Percentiles rank a stretch among this genome's conserved stretches.
Evolutionary conservation across 2,113 vertebrate genomes (phyloP).

Genomic region (Steatornis caripensis): DNA sequence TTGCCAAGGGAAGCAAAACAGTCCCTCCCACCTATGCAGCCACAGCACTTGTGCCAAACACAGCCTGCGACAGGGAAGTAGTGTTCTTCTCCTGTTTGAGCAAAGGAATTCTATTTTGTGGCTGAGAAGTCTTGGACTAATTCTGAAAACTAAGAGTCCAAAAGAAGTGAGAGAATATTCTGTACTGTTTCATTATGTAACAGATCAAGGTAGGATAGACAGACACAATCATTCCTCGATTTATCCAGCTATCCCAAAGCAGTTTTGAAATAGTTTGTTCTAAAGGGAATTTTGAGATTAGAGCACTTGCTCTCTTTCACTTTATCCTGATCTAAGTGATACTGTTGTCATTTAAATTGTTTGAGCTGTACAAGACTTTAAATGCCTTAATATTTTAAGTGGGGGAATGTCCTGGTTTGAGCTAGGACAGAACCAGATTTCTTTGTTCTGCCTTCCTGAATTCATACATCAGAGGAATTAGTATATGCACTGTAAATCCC

Average conservation of each 20-base stretch:
- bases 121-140: not conserved
- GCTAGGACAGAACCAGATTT: too few relatives aligned
- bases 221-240: not conserved
- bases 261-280: not conserved
- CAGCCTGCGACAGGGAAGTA: not conserved
- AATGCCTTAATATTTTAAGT: not conserved
- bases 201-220: not conserved
- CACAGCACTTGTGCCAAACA: not conserved
- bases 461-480: not conserved
- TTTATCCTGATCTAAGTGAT: not conserved
- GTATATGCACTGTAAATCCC: not conserved
- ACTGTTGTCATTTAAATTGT: not conserved
- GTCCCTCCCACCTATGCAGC: not conserved
- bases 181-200: not conserved
- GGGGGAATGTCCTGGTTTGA: too few relatives aligned
- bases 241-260: not conserved
- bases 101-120: not conserved
- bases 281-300: not conserved
- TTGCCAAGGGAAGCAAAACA: not conserved
- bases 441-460: not conserved
- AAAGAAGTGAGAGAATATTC: not conserved
- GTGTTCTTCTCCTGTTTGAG: not conserved
- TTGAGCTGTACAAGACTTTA: not conserved
- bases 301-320: not conserved
- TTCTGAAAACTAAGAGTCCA: not conserved